A percentile compares a stretch with the other conserved stretches of the same genome.
phyloP scores from a whole-genome alignment of 1,140 invertebrate species.

The Formica exsecta region DNA sequence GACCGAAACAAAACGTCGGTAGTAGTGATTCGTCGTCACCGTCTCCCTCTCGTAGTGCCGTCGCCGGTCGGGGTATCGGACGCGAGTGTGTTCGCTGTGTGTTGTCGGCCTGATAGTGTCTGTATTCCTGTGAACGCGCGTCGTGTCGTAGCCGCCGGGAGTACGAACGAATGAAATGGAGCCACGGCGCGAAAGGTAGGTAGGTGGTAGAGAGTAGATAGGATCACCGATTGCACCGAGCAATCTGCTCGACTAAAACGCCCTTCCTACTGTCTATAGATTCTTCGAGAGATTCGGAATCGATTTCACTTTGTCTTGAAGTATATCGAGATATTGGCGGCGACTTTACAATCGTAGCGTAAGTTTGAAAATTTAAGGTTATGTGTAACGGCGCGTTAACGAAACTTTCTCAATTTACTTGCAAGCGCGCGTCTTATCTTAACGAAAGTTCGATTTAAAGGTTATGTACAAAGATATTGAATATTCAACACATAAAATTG shows the following conservation, averaged over 20 bases:
- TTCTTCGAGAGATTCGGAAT: background rate
- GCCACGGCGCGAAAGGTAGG: slow-evolving; percentile 48
- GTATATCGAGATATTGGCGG: background rate
- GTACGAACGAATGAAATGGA: slow-evolving; percentile 55
- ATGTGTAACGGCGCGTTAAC: background rate
- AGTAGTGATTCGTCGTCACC: background rate
- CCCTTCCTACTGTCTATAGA: background rate
- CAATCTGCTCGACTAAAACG: slow-evolving; percentile 13
- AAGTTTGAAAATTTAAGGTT: background rate
- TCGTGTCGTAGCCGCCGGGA: slow-evolving; percentile 36
- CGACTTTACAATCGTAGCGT: background rate
- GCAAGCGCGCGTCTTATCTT: background rate
- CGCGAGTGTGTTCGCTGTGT: slow-evolving; percentile 22
- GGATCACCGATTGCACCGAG: slow-evolving; percentile 18
- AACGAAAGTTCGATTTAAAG: background rate
- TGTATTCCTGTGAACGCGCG: slow-evolving; percentile 16
- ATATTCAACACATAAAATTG: background rate
- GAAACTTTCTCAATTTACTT: background rate
- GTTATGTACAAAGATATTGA: background rate
- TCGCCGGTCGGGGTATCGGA: slow-evolving; percentile 1
- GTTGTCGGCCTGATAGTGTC: slow-evolving; percentile 17
- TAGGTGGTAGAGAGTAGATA: background rate
- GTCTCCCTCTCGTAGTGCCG: slow-evolving; percentile 37
- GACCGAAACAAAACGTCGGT: slow-evolving; percentile 13
- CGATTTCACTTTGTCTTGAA: background rate